Percentiles rank a stretch among this genome's conserved stretches.
phyloP scores from a whole-genome alignment of 2,888 invertebrate species.

The Erebia epiphron region DNA sequence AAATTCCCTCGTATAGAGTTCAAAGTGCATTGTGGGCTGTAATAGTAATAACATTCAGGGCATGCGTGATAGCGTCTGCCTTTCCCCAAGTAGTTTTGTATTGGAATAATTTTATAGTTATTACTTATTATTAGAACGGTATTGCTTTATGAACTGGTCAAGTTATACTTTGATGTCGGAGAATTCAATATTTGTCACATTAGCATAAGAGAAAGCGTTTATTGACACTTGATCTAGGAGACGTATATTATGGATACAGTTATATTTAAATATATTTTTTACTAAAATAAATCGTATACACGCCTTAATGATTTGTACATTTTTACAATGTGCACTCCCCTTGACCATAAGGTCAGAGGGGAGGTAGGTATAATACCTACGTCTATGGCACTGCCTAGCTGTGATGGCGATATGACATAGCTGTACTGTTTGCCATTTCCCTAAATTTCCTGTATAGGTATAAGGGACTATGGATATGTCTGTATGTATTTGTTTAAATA shows the following conservation, averaged over 20 bases:
- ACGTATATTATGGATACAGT: slow-evolving; percentile 3
- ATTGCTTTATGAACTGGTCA: slow-evolving; percentile 50
- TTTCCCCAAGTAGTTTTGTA: slow-evolving; percentile 78
- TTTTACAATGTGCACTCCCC: too few species aligned
- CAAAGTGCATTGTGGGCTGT: slow-evolving; percentile 43
- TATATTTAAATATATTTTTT: slow-evolving; percentile 13
- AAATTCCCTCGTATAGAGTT: slow-evolving; percentile 40
- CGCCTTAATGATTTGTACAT: background rate
- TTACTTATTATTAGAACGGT: slow-evolving; percentile 73
- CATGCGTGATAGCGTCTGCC: slow-evolving; percentile 75
- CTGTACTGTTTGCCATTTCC: too few species aligned
- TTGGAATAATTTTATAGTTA: slow-evolving; percentile 81
- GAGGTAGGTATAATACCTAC: too few species aligned
- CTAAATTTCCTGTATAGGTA: too few species aligned
- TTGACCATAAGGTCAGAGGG: too few species aligned
- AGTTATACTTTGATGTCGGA: slow-evolving; percentile 33
- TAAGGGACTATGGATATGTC: too few species aligned
- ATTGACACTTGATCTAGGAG: slow-evolving; percentile 24
- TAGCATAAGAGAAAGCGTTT: slow-evolving; percentile 41
- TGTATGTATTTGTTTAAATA: too few species aligned
- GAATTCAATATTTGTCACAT: slow-evolving; percentile 39
- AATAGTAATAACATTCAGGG: slow-evolving; percentile 69
- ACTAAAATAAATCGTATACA: background rate
- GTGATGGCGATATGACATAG: too few species aligned
- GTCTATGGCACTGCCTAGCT: too few species aligned